Evolutionary conservation across 2,888 invertebrate genomes (phyloP).

Genomic region (Shargacucullia verbasci): DNA sequence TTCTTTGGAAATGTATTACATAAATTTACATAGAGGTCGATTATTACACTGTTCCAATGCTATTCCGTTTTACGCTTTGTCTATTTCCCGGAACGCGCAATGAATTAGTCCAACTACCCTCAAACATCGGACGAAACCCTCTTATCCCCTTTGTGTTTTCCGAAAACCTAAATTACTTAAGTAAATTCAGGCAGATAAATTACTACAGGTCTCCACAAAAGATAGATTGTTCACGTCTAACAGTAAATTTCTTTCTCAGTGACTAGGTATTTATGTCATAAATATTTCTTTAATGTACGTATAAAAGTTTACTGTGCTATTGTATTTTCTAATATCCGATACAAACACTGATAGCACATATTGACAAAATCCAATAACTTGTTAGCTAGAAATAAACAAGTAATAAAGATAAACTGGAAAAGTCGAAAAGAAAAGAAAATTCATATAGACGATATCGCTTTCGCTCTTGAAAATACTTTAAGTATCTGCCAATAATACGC

Average conservation of each 20-base stretch:
- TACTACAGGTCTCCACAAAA: constrained; percentile 51
- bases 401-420: constrained; percentile 39
- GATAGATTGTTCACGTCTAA: constrained; percentile 37
- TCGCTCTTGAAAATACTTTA: constrained; percentile 71
- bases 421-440: constrained; percentile 43
- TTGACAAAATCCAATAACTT: constrained; percentile 35
- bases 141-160: constrained; percentile 55
- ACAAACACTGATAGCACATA: constrained; percentile 18
- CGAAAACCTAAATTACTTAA: constrained; percentile 59
- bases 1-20: constrained; percentile 51
- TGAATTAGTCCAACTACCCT: constrained; percentile 61
- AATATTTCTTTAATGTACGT: constrained; percentile 13
- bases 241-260: constrained; percentile 30
- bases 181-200: constrained; percentile 58
- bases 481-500: constrained; percentile 76
- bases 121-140: constrained; percentile 55
- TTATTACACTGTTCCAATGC: constrained; percentile 33
- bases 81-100: constrained; percentile 54
- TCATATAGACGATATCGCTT: constrained; percentile 63
- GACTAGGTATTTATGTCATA: constrained; percentile 15
- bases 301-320: constrained; percentile 12
- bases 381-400: constrained; percentile 33
- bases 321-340: constrained; percentile 25
- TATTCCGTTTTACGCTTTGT: constrained; percentile 35
- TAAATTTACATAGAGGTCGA: constrained; percentile 57